phyloP scores from a whole-genome alignment of 2,888 invertebrate species.

The Metacarcinus magister region DNA sequence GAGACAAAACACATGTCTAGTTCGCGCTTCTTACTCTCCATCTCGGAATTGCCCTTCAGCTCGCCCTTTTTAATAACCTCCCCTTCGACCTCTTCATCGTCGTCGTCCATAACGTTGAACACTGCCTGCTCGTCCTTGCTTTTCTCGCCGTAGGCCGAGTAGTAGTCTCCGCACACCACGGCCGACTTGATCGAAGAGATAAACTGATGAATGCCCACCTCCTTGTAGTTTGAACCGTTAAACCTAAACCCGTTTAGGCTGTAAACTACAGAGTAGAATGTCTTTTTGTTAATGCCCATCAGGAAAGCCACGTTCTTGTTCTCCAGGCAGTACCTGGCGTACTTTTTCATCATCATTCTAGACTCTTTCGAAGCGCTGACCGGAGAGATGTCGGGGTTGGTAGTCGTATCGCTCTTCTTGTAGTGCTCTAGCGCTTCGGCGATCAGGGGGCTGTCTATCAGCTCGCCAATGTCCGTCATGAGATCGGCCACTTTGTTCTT shows the following conservation, averaged over 20 bases:
- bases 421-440: background rate
- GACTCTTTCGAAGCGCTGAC: background rate
- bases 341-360: background rate
- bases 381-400: background rate
- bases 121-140: background rate
- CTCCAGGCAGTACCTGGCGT: background rate
- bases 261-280: background rate
- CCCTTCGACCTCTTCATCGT: background rate
- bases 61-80: background rate
- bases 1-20: background rate
- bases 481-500: background rate
- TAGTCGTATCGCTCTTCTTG: background rate
- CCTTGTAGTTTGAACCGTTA: background rate
- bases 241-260: background rate
- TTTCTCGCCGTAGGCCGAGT: background rate
- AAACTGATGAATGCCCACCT: conserved; percentile 2
- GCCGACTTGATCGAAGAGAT: background rate
- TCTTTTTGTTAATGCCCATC: conserved; percentile 12
- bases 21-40: too few species aligned
- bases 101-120: background rate
- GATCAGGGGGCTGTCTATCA: background rate
- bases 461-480: background rate
- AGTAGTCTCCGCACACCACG: background rate
- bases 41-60: too few species aligned
- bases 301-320: background rate